These are phyloP conservation scores for Leptothorax acervorum DNA, from an alignment of 2,888 invertebrate genomes.

Conservation along the genomic window DNA sequence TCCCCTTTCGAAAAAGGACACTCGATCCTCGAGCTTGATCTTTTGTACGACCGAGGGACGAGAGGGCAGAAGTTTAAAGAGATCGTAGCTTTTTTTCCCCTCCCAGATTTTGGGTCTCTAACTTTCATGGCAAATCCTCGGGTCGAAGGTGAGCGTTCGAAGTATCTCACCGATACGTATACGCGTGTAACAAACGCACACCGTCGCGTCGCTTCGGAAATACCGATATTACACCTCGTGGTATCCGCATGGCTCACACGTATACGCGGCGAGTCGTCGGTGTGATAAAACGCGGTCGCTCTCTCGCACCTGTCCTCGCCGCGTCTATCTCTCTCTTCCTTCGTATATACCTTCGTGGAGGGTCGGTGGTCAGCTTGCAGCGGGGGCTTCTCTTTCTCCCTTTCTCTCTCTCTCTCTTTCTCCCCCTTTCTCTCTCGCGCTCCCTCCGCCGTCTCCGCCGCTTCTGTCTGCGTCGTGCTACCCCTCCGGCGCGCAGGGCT, in stretches of 20 bases:
- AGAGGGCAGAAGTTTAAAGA: not conserved
- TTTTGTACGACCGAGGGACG: not conserved
- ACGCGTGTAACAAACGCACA: constrained; percentile 43
- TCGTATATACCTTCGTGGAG: constrained; percentile 61
- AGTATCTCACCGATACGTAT: constrained; percentile 50
- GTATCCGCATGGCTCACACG: constrained; percentile 44
- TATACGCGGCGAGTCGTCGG: not conserved
- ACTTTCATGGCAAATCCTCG: not conserved
- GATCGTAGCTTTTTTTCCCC: not conserved
- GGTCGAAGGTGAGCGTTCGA: constrained; percentile 19
- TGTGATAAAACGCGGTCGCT: constrained; percentile 48
- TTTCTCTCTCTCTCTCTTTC: constrained; percentile 3
- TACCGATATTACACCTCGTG: constrained; percentile 63
- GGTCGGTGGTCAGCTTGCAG: constrained; percentile 71
- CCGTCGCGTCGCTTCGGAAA: constrained; percentile 60
- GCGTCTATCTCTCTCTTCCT: constrained; percentile 23
- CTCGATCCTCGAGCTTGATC: constrained; percentile 3
- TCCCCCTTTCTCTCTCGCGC: not conserved
- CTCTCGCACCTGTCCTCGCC: constrained; percentile 31
- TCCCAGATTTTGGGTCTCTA: not conserved
- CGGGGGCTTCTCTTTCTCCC: constrained; percentile 47
- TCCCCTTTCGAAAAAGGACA: not conserved
- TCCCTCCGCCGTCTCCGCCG: constrained; percentile 33
- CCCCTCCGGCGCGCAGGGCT: constrained; percentile 26
- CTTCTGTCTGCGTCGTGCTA: constrained; percentile 46